Conservation (phyloP, 2,113 vertebrate species). For the Sturnus vulgaris region DNA sequence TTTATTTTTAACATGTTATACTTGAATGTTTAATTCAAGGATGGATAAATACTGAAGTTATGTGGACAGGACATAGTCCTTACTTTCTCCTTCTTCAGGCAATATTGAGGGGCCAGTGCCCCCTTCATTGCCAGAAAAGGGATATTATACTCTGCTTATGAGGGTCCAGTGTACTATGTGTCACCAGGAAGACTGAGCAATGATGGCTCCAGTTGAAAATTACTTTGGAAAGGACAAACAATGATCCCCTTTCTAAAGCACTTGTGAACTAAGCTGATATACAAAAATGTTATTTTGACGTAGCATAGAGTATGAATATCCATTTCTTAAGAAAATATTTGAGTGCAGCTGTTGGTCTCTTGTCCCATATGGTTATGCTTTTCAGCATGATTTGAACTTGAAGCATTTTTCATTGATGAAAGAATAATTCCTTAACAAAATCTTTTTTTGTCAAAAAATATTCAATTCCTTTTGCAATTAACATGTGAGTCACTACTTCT, state of each 20-base stretch:
- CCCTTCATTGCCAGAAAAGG: slow-evolving; percentile 6
- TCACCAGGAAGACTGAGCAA: neutral
- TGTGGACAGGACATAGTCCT: neutral
- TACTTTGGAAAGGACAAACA: neutral
- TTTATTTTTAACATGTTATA: slow-evolving; percentile 39
- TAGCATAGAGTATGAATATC: neutral
- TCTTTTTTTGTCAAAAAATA: slow-evolving; percentile 51
- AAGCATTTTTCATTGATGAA: slow-evolving; percentile 66
- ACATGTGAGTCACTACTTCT: slow-evolving; percentile 34
- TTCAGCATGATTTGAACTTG: slow-evolving; percentile 55
- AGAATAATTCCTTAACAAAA: slow-evolving; percentile 19
- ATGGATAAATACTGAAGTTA: slow-evolving; percentile 25
- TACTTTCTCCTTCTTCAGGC: slow-evolving; percentile 14
- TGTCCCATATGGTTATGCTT: slow-evolving; percentile 65
- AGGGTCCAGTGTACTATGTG: neutral
- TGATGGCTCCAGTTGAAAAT: neutral
- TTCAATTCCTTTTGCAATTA: neutral
- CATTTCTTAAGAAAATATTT: slow-evolving; percentile 65
- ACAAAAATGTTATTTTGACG: neutral
- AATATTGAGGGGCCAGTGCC: neutral
- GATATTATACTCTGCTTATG: neutral
- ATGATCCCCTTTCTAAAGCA: neutral
- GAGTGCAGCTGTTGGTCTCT: slow-evolving; percentile 56
- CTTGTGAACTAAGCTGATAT: neutral
- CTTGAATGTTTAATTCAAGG: slow-evolving; percentile 28